Evolutionary conservation across 2,888 invertebrate genomes (phyloP), one percentile per base, ranked within the genome.

Genomic region (Andrena trimmerana): DNA sequence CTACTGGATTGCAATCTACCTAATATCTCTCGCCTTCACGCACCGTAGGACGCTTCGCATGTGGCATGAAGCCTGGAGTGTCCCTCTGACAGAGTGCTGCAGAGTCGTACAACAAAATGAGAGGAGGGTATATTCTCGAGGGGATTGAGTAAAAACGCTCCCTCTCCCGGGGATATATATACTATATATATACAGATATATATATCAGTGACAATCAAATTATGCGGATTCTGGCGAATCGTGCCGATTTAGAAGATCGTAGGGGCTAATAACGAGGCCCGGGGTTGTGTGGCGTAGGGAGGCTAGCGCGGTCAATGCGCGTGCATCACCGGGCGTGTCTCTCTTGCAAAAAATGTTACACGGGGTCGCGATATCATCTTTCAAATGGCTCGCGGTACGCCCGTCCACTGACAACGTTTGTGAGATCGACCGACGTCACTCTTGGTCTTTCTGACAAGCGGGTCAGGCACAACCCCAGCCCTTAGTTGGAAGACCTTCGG

Each of bases 381-480:
- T 59, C 33, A 20, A 52, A 81, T 69, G 63, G 54, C 73, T 87
- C 84, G 80, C 63, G 13, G 67, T 78, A 83, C 81, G 86, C 87
- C 79, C 69, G 63, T 79, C 42, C 70, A 78, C 90, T 91, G 92
- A 91, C 88, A 88, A 86, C 90, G 92, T 93, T 94, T 94, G 93
- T 93, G 91, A 93, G 93, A 93, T 92, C 91, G 94, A 93, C 93
- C 93, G 93, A 94, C 93, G 78, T 92, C 86, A 93, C 91, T 92
- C 93, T 94, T 94, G 93, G 94, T 94, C 94, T 92, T 93, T 93
- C 93, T 93, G 91, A 93, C 93, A 94, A 94, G 92, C 93, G 89
- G 83, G 89, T 93, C 91, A 91, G 91, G 85, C 92, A 90, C 91
- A 92, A 87, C 89, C 90, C 90, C 88, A 81, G 72, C 63, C 84